Evolutionary conservation across 2,113 vertebrate species (phyloP), one percentile per base, ranked within the genome.

Genomic region (Gnathonemus echidnorhynchus): DNA sequence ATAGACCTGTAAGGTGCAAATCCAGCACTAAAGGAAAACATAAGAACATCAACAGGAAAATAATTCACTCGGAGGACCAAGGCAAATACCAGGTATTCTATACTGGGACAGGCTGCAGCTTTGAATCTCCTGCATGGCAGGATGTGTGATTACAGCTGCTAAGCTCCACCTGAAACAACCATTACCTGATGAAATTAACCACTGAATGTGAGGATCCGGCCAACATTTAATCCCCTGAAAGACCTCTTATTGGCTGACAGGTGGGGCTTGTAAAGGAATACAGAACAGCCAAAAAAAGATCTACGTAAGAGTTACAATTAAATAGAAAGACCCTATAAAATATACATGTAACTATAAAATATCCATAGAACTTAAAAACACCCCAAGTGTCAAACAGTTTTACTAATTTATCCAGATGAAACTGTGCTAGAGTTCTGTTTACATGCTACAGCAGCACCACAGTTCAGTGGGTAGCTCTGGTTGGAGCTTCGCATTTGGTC

Each of bases 131-230:
- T 35, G 46, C 88, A 39, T 83, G 15, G n/a, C 87, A 85, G 21
- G 88, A 66, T 56, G 39, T 80, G 42, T 84, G 89, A 88, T 88
- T 90, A 84, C 66, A 52, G 13, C 90, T 53, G 80, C 90, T 91
- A 91, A 93, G 92, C 91, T 89, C 70, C 89, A 84, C 58, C 88
- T 93, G 91, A 92, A 89, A 89, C 92, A 52, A 89, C 91, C 92
- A 91, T 91, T 89, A 92, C 91, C 89, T 93, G 91, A 94, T 93
- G 93, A 91, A 94, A 94, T 92, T 93, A 93, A 87, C 84, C 91
- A 92, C 90, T 91, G 91, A 93, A 92, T 93, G 91, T 66, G 90
- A 89, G 91, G 46, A 88, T 85, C 90, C 35, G 3, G 45, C 21
- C 45, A 92, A 91, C 91, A 90, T 91, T 89, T 88, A 90, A 86